Evolutionary conservation across 1,140 invertebrate species (phyloP), one percentile per base, ranked within the genome.

Genomic region (Drepana arcuata): DNA sequence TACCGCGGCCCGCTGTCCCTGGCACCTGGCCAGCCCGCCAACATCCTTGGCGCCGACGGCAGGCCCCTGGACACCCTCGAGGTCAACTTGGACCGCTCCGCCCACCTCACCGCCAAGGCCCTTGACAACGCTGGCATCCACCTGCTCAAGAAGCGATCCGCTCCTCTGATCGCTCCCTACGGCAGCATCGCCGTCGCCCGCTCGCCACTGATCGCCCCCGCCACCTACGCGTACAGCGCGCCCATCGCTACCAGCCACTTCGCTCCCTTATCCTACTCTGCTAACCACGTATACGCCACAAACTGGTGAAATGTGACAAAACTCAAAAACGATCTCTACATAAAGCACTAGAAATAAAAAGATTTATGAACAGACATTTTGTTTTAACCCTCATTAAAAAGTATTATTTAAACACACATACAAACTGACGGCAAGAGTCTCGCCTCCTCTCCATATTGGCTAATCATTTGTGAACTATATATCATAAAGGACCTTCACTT

Each of bases 11-110:
- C 73, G 21, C 48, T 74, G 16, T 81, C 83, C 3, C 59, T 73
- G 11, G 62, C 73, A 38, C 66, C 71, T 44, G 55, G 77, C 35
- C 61, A 80, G 62, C 68, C 73, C 44, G 73, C 70, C 36, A 62
- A 59, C 49, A 60, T 69, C 42, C 39, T 71, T 12, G 63, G 34
- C 7, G 46, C 68, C 16, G 65, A 72, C 34, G 71, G 74, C 52
- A 58, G 60, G 38, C 73, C 68, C 2, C 44, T 78, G 10, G 78
- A 77, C 43, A 74, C 80, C 40, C 48, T 75, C 44, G 78, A 78
- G 18, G 83, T 84, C 2, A 79, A 83, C 51, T 50, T 80, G 48
- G 83, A 83, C 49, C 73, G 80, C 33, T 63, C 77, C n/a, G 69
- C 77, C 35, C 73, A 81, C 47, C 36, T 51, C 28, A 52, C 64